Conservation (phyloP, 2,797 vertebrate species). For the Eulemur mongoz region DNA sequence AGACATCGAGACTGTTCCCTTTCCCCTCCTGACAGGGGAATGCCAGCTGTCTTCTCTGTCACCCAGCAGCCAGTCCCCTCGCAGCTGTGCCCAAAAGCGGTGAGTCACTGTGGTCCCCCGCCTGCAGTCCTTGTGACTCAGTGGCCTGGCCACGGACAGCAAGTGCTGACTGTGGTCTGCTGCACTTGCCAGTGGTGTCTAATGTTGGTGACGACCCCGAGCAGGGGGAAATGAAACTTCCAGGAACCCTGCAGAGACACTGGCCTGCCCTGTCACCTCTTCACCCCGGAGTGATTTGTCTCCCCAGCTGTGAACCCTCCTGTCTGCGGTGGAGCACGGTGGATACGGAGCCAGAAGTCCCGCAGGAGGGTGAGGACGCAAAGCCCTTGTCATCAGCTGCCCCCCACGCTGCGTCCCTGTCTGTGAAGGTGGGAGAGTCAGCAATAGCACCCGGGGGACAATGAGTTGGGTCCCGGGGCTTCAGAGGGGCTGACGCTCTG, state of each 20-base stretch:
- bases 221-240: neutral
- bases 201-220: rapidly evolving
- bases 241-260: neutral
- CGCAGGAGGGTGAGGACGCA: neutral
- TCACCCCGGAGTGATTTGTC: neutral
- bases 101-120: neutral
- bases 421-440: neutral
- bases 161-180: constrained; percentile 37
- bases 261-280: neutral
- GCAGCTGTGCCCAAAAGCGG: neutral
- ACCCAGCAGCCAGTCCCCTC: constrained; percentile 2
- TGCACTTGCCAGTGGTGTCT: neutral
- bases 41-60: neutral
- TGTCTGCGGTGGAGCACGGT: neutral
- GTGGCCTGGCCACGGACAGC: neutral
- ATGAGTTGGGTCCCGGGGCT: neutral
- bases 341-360: neutral
- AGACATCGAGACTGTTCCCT: neutral
- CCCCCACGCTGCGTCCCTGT: neutral
- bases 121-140: neutral
- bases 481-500: neutral
- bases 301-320: neutral
- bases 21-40: neutral
- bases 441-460: neutral
- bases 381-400: neutral